Evolutionary conservation across 2,888 invertebrate species (phyloP).

Genomic region (Tanypteryx hageni): DNA sequence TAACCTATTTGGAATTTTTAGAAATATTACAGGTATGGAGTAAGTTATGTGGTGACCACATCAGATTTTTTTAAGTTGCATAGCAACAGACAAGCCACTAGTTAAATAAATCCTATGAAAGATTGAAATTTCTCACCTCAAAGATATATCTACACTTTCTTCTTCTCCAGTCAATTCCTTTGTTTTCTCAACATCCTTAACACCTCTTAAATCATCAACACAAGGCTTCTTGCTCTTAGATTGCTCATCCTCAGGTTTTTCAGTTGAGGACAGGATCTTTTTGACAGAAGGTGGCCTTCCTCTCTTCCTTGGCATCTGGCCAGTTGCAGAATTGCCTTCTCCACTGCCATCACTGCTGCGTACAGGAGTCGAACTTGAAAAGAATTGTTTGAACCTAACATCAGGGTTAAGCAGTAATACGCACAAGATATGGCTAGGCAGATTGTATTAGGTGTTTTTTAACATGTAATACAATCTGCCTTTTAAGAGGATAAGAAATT

Average conservation of each 20-base stretch:
- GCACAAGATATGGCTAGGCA: no score
- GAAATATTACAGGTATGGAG: no score
- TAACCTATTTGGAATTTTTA: no score
- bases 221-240: slow-evolving; percentile 29
- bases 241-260: neutral
- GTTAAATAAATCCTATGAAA: no score
- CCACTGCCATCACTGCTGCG: neutral
- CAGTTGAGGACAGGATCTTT: neutral
- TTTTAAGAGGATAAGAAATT: no score
- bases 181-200: neutral
- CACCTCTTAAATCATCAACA: slow-evolving; percentile 11
- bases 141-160: neutral
- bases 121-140: neutral
- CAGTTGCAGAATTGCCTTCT: neutral
- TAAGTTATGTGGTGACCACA: no score
- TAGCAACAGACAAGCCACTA: no score
- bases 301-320: slow-evolving; percentile 30
- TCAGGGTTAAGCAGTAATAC: neutral
- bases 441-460: no score
- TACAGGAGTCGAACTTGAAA: slow-evolving; percentile 33
- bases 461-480: no score
- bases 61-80: no score
- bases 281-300: slow-evolving; percentile 24
- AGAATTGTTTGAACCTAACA: slow-evolving; percentile 59
- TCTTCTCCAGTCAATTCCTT: neutral